These are phyloP conservation scores for Anthoscopus minutus DNA, from an alignment of 2,113 vertebrate genomes.

Conservation along the genomic window DNA sequence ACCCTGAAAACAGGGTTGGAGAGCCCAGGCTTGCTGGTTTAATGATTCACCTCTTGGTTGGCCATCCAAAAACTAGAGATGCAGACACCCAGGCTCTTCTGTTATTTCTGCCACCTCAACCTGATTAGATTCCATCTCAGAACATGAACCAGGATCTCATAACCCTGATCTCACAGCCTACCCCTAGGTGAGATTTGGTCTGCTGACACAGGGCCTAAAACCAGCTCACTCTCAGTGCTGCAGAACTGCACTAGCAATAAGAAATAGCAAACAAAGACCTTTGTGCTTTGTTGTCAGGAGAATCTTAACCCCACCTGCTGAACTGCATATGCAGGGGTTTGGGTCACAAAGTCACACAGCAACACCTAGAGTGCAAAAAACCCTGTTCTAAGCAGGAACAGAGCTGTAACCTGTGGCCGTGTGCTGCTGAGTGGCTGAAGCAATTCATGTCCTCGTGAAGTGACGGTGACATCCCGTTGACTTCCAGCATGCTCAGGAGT, in stretches of 20 bases:
- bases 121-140: background rate
- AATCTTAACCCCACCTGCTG: background rate
- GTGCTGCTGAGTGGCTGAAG: constrained; percentile 94
- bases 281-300: background rate
- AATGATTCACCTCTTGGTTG: background rate
- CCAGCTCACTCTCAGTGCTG: background rate
- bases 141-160: background rate
- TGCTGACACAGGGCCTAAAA: background rate
- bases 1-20: background rate
- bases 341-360: background rate
- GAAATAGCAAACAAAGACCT: background rate
- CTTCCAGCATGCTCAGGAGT: constrained; percentile 81
- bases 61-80: background rate
- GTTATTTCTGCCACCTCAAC: background rate
- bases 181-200: background rate
- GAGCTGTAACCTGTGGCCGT: constrained; percentile 87
- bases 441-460: constrained; percentile 97
- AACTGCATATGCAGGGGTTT: background rate
- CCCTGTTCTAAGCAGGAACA: rapidly evolving
- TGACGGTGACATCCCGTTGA: constrained; percentile 82
- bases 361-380: rapidly evolving
- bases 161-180: background rate
- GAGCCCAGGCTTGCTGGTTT: background rate
- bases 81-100: background rate
- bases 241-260: background rate